Conservation (phyloP, 2,888 invertebrate species). For the Zaprionus obscuricornis region DNA sequence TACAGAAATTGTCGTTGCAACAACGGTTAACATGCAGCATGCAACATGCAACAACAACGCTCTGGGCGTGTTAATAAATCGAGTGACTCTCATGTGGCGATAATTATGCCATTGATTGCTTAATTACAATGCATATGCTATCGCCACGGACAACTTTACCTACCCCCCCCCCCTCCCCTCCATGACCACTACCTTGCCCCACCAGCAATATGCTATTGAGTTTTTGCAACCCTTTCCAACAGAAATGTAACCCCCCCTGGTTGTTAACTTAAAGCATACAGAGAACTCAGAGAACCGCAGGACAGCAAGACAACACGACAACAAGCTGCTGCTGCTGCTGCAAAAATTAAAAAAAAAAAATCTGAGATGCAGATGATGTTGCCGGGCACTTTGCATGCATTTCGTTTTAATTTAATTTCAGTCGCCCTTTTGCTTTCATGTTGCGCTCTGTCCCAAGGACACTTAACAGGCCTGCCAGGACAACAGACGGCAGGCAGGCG, state of each 20-base stretch:
- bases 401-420: conserved; percentile 77
- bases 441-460: conserved; percentile 61
- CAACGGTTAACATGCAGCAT: no score
- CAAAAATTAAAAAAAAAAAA: background rate
- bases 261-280: conserved; percentile 50
- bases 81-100: conserved; percentile 75
- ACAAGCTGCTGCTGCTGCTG: no score
- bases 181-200: no score
- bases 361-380: background rate
- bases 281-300: conserved; percentile 17
- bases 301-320: conserved; percentile 12
- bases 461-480: conserved; percentile 25
- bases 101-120: conserved; percentile 77
- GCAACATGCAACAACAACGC: no score
- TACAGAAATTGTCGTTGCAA: conserved; percentile 42
- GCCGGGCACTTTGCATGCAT: conserved; percentile 73
- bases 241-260: conserved; percentile 43
- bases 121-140: conserved; percentile 74
- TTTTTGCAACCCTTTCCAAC: no score
- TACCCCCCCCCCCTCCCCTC: background rate
- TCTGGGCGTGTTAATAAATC: conserved; percentile 74
- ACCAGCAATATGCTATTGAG: no score
- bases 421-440: conserved; percentile 72
- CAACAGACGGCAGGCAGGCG: conserved; percentile 27
- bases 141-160: no score